Percentiles rank a stretch among this genome's conserved stretches.
Evolutionary conservation across 2,113 vertebrate species (phyloP).

Genomic region (Lophochroa leadbeateri): DNA sequence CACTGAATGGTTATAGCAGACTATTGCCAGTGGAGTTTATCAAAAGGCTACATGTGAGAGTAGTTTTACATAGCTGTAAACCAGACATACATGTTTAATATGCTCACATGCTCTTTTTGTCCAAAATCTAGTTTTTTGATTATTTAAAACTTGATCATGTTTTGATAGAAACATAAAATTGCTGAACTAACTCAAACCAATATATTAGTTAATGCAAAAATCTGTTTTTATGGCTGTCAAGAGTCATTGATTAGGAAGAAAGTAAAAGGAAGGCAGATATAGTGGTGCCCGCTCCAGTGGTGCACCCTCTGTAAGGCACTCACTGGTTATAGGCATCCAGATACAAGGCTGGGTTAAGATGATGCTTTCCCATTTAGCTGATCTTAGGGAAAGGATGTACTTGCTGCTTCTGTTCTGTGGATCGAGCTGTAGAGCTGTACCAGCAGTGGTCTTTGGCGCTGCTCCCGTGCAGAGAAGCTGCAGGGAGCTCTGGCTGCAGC

Average conservation of each 20-base stretch:
- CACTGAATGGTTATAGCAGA: not conserved
- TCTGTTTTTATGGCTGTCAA: fast-evolving
- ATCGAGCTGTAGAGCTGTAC: not conserved
- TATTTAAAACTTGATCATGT: not conserved
- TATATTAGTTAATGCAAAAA: not conserved
- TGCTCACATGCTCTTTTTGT: not conserved
- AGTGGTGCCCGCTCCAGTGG: not conserved
- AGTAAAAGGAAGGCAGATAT: not conserved
- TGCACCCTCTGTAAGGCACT: not conserved
- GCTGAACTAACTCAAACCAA: not conserved
- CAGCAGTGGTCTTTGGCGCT: not conserved
- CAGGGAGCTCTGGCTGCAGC: fast-evolving
- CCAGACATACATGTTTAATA: not conserved
- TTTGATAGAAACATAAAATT: not conserved
- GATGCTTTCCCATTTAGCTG: not conserved
- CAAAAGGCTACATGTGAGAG: not conserved
- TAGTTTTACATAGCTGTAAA: not conserved
- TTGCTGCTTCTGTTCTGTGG: not conserved
- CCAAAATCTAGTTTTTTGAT: not conserved
- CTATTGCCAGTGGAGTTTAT: not conserved
- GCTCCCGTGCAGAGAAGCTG: not conserved
- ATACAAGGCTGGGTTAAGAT: not conserved
- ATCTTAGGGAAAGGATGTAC: not conserved
- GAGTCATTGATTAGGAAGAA: not conserved
- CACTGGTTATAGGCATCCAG: not conserved